Evolutionary conservation across 2,797 vertebrate genomes (phyloP).

Genomic region (Telmatherina bonti): DNA sequence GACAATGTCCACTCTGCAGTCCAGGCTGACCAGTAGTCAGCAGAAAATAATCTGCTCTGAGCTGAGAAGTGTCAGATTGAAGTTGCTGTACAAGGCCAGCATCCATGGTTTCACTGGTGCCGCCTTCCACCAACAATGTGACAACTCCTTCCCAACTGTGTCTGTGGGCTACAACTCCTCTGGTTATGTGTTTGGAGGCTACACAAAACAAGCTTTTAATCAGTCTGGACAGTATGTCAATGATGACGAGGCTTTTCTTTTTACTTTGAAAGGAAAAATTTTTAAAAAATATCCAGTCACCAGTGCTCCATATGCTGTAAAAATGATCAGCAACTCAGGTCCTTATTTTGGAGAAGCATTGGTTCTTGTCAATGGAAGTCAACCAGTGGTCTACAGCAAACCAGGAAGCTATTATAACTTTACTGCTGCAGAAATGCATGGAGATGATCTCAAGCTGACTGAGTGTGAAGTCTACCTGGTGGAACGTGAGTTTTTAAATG

Average conservation of each 20-base stretch:
- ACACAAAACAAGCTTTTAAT: constrained; percentile 58
- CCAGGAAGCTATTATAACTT: constrained; percentile 51
- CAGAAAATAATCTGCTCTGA: constrained; percentile 40
- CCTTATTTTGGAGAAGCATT: constrained; percentile 67
- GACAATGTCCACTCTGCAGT: constrained; percentile 22
- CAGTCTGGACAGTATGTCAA: constrained; percentile 11
- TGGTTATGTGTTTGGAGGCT: constrained; percentile 73
- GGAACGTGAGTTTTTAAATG: constrained; percentile 47
- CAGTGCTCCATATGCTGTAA: accelerated
- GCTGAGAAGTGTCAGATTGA: constrained; percentile 42
- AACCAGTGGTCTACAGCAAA: not conserved
- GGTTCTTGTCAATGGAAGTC: constrained; percentile 6
- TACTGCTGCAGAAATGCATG: constrained; percentile 48
- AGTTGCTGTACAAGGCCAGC: constrained; percentile 71
- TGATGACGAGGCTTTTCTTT: constrained; percentile 70
- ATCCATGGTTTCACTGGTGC: constrained; percentile 53
- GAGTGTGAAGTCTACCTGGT: constrained; percentile 76
- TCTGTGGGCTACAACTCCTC: constrained; percentile 70
- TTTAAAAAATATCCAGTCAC: constrained; percentile 32
- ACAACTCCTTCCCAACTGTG: constrained; percentile 61
- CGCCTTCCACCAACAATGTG: constrained; percentile 73
- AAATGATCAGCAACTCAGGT: accelerated
- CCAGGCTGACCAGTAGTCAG: constrained; percentile 24
- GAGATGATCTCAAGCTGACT: constrained; percentile 45
- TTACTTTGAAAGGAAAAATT: constrained; percentile 40